Base-by-base conservation (phyloP, 2,797 vertebrate species). In the Acanthurus tractus region DNA sequence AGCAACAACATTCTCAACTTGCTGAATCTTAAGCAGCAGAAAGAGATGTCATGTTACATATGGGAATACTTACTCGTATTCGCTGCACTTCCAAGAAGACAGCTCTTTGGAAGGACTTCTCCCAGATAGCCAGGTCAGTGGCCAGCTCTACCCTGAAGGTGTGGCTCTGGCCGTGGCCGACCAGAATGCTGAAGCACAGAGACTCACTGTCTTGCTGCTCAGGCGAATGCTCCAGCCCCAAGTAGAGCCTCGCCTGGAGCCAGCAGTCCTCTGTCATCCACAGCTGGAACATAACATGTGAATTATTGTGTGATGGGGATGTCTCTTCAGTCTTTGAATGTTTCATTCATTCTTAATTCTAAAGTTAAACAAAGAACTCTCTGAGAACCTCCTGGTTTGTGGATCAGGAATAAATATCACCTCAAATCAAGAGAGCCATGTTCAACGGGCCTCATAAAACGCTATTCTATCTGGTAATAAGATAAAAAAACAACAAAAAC, bases 21-120 rank as follows among this genome's bases (percentile, higher is more conserved):
- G 7, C 36, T 6, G 59, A 15, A 15, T 29, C 1, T 10, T 69
- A 6, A 4, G 18, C 45, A 18, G 55, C 9, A 17, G 42, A 44
- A 38, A 29, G 22, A 50, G n/a, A 0, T 34, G n/a, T 20, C 18
- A 8, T 10, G 5, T 63, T 20, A 36, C 4, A 50, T 25, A 40
- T 52, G 40, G 23, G 68, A 57, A 38, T 67, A 94, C 97, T 97
- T 91, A 98, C 97, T 90, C 95, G 93, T 20, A 94, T 94, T 90
- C 96, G 95, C 89, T 97, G 97, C 72, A 99, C 97, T 87, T 98
- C 97, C 94, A 96, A 86, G 93, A 96, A 99, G 59, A 96, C 96
- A 0, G 97, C 97, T 93, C 93, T 97, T 89, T 98, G 97, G 92
- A 99, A 99, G 20, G 96, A 94, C 88, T 94, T 97, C 90, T 99